phyloP scores from a whole-genome alignment of 2,113 vertebrate species.

The Macrotis lagotis region DNA sequence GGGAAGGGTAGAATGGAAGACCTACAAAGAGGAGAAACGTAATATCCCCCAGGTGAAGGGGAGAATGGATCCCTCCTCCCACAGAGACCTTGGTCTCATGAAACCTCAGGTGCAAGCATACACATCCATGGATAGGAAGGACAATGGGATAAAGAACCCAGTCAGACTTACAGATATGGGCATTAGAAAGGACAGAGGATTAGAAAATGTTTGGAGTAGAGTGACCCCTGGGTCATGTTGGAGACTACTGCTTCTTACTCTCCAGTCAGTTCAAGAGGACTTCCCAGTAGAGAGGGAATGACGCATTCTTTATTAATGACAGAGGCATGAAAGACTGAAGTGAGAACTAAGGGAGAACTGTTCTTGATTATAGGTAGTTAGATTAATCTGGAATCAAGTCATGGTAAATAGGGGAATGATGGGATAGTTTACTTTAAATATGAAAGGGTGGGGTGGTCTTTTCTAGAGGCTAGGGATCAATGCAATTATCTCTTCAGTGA shows the following conservation, averaged over 20 bases:
- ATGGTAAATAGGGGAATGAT: not conserved
- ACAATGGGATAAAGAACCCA: not conserved
- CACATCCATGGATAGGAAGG: not conserved
- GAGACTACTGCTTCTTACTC: not conserved
- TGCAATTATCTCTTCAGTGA: not conserved
- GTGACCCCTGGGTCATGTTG: not conserved
- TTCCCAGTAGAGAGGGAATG: not conserved
- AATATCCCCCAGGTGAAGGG: not conserved
- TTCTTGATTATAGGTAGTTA: not conserved
- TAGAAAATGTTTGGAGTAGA: not conserved
- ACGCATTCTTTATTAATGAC: not conserved
- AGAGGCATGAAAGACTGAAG: not conserved
- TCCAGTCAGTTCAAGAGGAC: not conserved
- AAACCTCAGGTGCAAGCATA: not conserved
- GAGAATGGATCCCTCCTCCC: not conserved
- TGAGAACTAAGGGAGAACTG: not conserved
- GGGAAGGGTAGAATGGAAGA: not conserved
- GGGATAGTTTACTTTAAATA: not conserved
- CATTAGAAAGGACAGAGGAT: too few relatives aligned
- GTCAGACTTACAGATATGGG: not conserved
- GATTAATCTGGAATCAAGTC: not conserved
- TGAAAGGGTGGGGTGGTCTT: not conserved
- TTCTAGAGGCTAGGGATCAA: not conserved
- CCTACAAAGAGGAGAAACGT: not conserved
- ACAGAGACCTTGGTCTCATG: not conserved